Percentiles rank a stretch among this genome's conserved stretches.
These are phyloP conservation scores for Melanotaenia parkinsoni DNA, from an alignment of 2,797 vertebrate genomes.

Conservation along the genomic window DNA sequence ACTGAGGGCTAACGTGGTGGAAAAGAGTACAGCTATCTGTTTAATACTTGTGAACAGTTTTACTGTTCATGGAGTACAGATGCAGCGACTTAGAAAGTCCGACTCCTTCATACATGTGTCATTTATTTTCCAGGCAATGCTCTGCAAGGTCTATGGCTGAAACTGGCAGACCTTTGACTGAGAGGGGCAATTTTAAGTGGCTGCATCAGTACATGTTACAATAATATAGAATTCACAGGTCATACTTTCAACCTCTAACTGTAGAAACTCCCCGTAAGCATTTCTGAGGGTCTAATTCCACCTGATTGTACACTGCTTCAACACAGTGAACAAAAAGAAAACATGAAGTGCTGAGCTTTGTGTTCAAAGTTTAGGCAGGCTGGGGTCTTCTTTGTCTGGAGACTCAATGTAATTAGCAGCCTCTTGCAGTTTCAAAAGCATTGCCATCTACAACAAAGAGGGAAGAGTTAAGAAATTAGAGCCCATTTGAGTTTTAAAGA, in stretches of 20 bases:
- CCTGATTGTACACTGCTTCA: slow-evolving; percentile 54
- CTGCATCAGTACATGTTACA: slow-evolving; percentile 19
- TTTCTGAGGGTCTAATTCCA: slow-evolving; percentile 49
- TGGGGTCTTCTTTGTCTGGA: slow-evolving; percentile 93
- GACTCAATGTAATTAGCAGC: slow-evolving; percentile 98
- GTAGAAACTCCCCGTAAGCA: slow-evolving; percentile 35
- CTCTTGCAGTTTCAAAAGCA: slow-evolving; percentile 99
- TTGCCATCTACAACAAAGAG: slow-evolving; percentile 90
- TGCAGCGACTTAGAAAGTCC: too few species aligned
- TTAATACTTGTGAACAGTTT: slow-evolving; percentile 25
- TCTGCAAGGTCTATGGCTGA: too few species aligned
- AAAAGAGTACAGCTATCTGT: slow-evolving; percentile 48
- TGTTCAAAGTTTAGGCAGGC: slow-evolving; percentile 83
- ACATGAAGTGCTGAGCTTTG: slow-evolving; percentile 46
- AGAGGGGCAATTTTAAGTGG: too few species aligned
- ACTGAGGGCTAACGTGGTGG: slow-evolving; percentile 63
- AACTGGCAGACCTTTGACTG: too few species aligned
- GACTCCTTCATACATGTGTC: too few species aligned
- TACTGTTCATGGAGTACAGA: slow-evolving; percentile 32
- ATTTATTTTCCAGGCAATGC: too few species aligned
- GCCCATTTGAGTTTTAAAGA: slow-evolving; percentile 3
- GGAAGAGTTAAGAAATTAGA: slow-evolving; percentile 29
- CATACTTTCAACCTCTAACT: slow-evolving; percentile 21
- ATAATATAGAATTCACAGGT: slow-evolving; percentile 39
- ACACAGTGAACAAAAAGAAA: slow-evolving; percentile 33